Base-by-base conservation (phyloP, 2,797 vertebrate species). In the Dryobates pubescens region DNA sequence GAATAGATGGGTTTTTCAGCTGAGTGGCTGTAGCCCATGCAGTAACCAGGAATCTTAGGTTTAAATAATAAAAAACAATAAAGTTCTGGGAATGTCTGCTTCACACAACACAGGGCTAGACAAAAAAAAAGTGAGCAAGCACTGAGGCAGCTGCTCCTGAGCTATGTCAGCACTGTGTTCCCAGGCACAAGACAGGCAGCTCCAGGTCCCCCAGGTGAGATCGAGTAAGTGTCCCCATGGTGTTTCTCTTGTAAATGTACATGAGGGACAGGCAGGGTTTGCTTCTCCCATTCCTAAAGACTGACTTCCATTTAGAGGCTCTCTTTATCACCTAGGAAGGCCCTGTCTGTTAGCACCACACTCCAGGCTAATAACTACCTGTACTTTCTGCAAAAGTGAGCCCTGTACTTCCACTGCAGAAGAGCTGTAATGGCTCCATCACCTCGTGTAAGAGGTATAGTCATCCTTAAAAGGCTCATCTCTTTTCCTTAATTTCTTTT, bases 51-150 rank as follows among this genome's bases (percentile, higher is more conserved):
- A 90, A 73, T 76, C 61, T 70, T 32, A 17, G 30, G 30, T 71
- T 92, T 84, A 82, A 47, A 12, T 32, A 12, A 74, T 51, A 61
- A 43, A 41, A 32, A 32, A 27, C 3, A 17, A 4, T 5, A 27
- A 10, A 0, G 1, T 63, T 63, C 65, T 85, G 53, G 36, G 70
- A 83, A 53, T 12, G 30, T 15, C 49, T 51, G 6, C 16, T 62
- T 27, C 3, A 3, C 58, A 68, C 11, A 32, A 15, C 0, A 0
- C 9, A 16, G 58, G 45, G 17, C 34, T 30, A 51, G 2, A 43
- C 4, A 56, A 38, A 69, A 17, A 17, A 36, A 5, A 53, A 0
- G 0, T 3, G 26, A 63, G 13, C 49, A 51, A 74, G 45, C 24
- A 59, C 73, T 17, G n/a, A 81, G 49, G 27, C 30, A 30, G 23